Evolutionary conservation across 2,888 invertebrate genomes (phyloP), one percentile per base, ranked within the genome.

Genomic region (Sphecodes monilicornis): DNA sequence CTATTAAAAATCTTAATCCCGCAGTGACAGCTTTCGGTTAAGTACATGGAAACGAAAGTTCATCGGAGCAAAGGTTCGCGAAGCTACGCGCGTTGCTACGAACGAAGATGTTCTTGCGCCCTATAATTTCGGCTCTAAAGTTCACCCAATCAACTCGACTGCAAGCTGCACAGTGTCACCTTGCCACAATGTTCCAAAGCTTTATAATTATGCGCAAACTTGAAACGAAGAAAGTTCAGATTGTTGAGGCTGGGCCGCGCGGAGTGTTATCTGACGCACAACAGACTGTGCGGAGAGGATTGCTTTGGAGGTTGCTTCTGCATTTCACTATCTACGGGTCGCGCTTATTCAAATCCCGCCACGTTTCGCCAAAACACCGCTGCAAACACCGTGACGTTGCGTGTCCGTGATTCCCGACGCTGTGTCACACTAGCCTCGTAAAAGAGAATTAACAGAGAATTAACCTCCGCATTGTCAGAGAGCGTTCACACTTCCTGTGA

Each of bases 201-300:
- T n/a, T n/a, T 39, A 26, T 57, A 82, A 81, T 82, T 82, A 81
- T 81, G 71, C 66, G 43, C 54, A 75, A 80, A 81, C 57, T 82
- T 72, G 39, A 80, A 60, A 64, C 64, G 70, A 80, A 82, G 66
- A 66, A 75, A 75, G 70, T n/a, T 26, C 60, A 71, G 60, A 43
- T 71, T 64, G n/a, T 22, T 10, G 70, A 41, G 70, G 72, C 50
- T 26, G 13, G 1, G 32, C 3, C 13, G 26, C 54, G 43, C n/a
- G 54, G 36, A 75, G 64, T 46, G 75, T 81, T 75, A 82, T 81
- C 81, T 81, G 16, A 18, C 64, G 64, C 64, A 29, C 64, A 32
- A 64, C 64, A 60, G 60, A 0, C 57, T 26, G 26, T 13, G 26
- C 10, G 50, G 50, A 29, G 57, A 57, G 26, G 57, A 26, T 26